Evolutionary conservation across 2,113 vertebrate species (phyloP).

Genomic region (Alethe diademata): DNA sequence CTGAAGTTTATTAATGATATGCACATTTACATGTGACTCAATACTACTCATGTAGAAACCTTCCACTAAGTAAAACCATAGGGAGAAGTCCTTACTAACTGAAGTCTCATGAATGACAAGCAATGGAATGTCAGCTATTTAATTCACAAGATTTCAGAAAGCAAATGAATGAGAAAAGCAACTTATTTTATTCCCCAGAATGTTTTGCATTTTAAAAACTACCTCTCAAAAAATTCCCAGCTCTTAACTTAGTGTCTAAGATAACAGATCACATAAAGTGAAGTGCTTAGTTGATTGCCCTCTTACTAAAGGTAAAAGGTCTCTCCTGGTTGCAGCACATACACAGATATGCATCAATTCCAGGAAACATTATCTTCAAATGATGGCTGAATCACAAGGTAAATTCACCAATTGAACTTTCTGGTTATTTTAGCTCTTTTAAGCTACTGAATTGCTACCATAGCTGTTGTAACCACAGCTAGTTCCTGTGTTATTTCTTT

Average conservation of each 20-base stretch:
- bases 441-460: neutral
- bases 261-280: neutral
- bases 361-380: constrained; percentile 30
- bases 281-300: neutral
- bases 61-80: neutral
- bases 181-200: neutral
- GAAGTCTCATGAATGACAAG: neutral
- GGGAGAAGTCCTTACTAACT: neutral
- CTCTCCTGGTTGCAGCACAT: neutral
- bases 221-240: neutral
- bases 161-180: neutral
- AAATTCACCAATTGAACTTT: constrained; percentile 25
- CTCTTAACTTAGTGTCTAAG: neutral
- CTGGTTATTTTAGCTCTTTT: constrained; percentile 13
- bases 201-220: neutral
- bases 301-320: neutral
- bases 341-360: neutral
- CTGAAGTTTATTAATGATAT: neutral
- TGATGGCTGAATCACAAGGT: constrained; percentile 1
- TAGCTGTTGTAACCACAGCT: neutral
- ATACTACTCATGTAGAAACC: neutral
- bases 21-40: neutral
- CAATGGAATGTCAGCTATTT: neutral
- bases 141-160: neutral
- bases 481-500: neutral